These are phyloP conservation scores for Anguilla obscura DNA, from an alignment of 2,797 vertebrate species.

Conservation along the genomic window DNA sequence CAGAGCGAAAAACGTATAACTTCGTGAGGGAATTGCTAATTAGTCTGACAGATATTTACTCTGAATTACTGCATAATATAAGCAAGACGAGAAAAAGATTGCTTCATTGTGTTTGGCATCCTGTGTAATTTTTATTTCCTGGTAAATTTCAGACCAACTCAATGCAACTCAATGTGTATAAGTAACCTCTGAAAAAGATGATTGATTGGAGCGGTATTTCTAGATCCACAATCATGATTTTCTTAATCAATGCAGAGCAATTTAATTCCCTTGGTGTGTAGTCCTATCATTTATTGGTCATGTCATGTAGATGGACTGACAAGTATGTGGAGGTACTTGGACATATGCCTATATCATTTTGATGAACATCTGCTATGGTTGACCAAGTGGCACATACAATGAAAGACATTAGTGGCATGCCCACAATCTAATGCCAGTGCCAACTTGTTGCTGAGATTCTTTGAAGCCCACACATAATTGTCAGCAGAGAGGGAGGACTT, in stretches of 20 bases:
- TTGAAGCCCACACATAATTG: too few relatives aligned
- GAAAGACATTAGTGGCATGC: too few relatives aligned
- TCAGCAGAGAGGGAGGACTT: too few relatives aligned
- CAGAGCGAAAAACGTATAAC: slow-evolving; percentile 72
- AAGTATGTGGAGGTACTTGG: slow-evolving; percentile 39
- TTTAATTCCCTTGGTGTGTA: neutral
- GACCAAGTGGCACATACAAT: too few relatives aligned
- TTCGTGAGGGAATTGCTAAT: slow-evolving; percentile 75
- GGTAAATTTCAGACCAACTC: slow-evolving; percentile 64
- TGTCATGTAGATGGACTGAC: slow-evolving; percentile 53
- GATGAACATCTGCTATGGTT: too few relatives aligned
- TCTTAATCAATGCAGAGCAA: neutral
- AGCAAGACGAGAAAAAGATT: slow-evolving; percentile 57
- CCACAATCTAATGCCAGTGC: too few relatives aligned
- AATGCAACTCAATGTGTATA: neutral
- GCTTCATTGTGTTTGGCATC: slow-evolving; percentile 53
- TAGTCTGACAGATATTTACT: slow-evolving; percentile 68
- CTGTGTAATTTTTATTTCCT: slow-evolving; percentile 47
- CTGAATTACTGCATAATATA: slow-evolving; percentile 66
- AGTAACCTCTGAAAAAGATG: neutral
- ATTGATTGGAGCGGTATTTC: slow-evolving; percentile 19
- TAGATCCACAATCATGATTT: neutral
- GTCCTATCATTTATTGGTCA: neutral
- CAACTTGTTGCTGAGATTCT: too few relatives aligned
- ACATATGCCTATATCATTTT: too few relatives aligned